Conservation (phyloP, 2,113 vertebrate species). For the Nycticorax nycticorax region DNA sequence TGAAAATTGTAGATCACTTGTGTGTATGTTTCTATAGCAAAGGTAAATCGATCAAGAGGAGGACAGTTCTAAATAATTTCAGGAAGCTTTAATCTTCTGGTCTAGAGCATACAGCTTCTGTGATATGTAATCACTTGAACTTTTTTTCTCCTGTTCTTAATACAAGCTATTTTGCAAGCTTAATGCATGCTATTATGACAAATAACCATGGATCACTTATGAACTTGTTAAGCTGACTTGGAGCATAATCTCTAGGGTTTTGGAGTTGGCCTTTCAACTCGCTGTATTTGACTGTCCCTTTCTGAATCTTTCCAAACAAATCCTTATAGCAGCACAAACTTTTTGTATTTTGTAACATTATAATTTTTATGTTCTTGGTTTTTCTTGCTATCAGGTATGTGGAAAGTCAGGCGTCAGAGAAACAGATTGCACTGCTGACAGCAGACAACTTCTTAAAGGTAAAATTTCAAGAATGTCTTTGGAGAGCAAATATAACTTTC, state of each 20-base stretch:
- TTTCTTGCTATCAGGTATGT: slow-evolving; percentile 79
- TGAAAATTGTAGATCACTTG: not conserved
- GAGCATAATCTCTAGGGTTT: not conserved
- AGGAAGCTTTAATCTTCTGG: not conserved
- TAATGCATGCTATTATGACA: not conserved
- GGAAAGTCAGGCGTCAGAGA: slow-evolving; percentile 81
- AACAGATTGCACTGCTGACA: slow-evolving; percentile 82
- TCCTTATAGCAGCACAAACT: not conserved
- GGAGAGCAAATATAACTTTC: not conserved
- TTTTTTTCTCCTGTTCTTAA: not conserved
- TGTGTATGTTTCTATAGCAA: not conserved
- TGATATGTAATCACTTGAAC: not conserved
- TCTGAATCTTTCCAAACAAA: not conserved
- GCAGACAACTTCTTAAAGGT: slow-evolving; percentile 87
- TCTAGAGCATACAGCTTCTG: not conserved
- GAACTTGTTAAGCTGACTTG: not conserved
- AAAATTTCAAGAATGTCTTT: not conserved
- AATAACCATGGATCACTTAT: not conserved
- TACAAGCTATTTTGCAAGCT: not conserved
- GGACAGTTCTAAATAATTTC: not conserved
- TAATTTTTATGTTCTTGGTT: not conserved
- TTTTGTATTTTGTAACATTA: not conserved
- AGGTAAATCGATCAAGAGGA: not conserved
- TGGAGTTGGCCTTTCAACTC: not conserved
- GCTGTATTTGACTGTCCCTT: not conserved